These are phyloP conservation scores for Pempheris klunzingeri DNA, from an alignment of 2,797 vertebrate species.

Conservation along the genomic window DNA sequence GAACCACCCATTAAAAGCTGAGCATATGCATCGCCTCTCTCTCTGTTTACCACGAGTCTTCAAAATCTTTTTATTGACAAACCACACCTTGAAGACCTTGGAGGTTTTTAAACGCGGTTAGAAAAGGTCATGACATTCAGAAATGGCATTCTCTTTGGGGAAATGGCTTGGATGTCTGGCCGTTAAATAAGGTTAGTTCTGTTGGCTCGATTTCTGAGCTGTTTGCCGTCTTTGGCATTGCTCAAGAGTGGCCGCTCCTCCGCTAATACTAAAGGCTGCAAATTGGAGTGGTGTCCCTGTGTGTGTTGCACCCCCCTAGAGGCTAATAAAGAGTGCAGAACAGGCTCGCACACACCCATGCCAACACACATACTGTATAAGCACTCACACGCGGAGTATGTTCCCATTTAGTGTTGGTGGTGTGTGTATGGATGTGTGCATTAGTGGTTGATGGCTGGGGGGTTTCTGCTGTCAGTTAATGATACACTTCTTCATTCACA, in stretches of 20 bases:
- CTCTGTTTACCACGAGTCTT: slow-evolving; percentile 54
- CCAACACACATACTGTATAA: slow-evolving; percentile 21
- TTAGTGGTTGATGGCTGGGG: slow-evolving; percentile 46
- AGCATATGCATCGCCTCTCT: slow-evolving; percentile 46
- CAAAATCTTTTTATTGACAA: slow-evolving; percentile 78
- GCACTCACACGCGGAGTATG: slow-evolving; percentile 23
- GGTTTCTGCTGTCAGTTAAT: slow-evolving; percentile 60
- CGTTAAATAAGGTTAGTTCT: slow-evolving; percentile 79
- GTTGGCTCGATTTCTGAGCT: slow-evolving; percentile 69
- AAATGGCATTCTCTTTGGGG: slow-evolving; percentile 83
- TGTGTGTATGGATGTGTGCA: slow-evolving; percentile 33
- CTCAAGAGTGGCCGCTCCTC: slow-evolving; percentile 39
- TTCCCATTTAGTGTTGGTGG: slow-evolving; percentile 9
- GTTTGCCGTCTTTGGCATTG: slow-evolving; percentile 47
- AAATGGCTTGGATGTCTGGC: slow-evolving; percentile 72
- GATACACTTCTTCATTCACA: slow-evolving; percentile 46
- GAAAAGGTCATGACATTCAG: slow-evolving; percentile 86
- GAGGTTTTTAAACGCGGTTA: slow-evolving; percentile 78
- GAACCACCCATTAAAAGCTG: slow-evolving; percentile 41
- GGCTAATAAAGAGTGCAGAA: slow-evolving; percentile 44
- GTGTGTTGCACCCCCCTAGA: slow-evolving; percentile 29
- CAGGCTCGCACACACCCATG: slow-evolving; percentile 23
- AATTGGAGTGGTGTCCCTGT: slow-evolving; percentile 35
- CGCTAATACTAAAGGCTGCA: slow-evolving; percentile 41
- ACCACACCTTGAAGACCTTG: slow-evolving; percentile 79